Evolutionary conservation across 2,888 invertebrate genomes (phyloP).

Genomic region (Leucoptera coffeella): DNA sequence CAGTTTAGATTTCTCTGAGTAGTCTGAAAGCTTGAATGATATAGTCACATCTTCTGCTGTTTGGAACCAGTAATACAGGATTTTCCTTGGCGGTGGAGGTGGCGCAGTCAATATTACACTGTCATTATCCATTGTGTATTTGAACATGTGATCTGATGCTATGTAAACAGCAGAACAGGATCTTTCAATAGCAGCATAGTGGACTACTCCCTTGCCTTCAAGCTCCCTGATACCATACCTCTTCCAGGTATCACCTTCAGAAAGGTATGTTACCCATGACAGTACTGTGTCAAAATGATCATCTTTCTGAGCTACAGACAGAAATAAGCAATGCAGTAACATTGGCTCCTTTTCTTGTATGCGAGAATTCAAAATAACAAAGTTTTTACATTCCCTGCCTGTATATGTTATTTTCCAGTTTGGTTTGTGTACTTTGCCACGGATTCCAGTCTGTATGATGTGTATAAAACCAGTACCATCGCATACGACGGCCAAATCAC

Average conservation of each 20-base stretch:
- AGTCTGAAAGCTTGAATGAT: slow-evolving; percentile 30
- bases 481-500: slow-evolving; percentile 56
- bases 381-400: slow-evolving; percentile 42
- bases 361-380: slow-evolving; percentile 51
- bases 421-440: too few relatives aligned
- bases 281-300: slow-evolving; percentile 47
- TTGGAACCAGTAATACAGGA: slow-evolving; percentile 66
- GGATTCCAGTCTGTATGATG: slow-evolving; percentile 55
- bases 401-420: slow-evolving; percentile 48
- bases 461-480: slow-evolving; percentile 65
- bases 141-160: slow-evolving; percentile 59
- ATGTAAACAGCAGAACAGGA: slow-evolving; percentile 57
- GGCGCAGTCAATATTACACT: slow-evolving; percentile 17
- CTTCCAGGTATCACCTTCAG: slow-evolving; percentile 42
- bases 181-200: slow-evolving; percentile 64
- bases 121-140: slow-evolving; percentile 57
- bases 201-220: slow-evolving; percentile 56
- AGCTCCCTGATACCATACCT: slow-evolving; percentile 44
- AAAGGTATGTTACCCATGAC: slow-evolving; percentile 56
- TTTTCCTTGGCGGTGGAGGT: slow-evolving; percentile 13
- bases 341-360: slow-evolving; percentile 39
- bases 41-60: slow-evolving; percentile 60
- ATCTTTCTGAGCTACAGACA: slow-evolving; percentile 54
- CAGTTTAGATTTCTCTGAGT: slow-evolving; percentile 32
- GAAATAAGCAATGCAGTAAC: slow-evolving; percentile 56